A percentile compares a stretch with the other conserved stretches of the same genome.
Evolutionary conservation across 2,797 vertebrate species (phyloP).

Genomic region (Streptopelia turtur): DNA sequence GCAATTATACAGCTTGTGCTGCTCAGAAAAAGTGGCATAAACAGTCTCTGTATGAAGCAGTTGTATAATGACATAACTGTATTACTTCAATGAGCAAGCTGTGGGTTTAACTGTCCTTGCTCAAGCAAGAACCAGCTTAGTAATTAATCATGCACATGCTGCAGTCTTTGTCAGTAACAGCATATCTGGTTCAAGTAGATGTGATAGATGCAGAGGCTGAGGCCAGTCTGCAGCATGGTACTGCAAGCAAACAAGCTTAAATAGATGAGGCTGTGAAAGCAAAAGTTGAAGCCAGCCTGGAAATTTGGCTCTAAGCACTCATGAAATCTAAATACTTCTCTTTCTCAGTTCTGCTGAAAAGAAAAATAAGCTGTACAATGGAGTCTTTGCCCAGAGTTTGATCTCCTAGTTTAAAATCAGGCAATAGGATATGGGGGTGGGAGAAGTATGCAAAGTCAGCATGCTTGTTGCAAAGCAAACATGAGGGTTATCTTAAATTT

Average conservation of each 20-base stretch:
- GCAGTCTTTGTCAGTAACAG: not conserved
- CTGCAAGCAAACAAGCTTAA: not conserved
- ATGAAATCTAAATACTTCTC: not conserved
- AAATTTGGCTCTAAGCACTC: not conserved
- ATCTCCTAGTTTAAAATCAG: constrained; percentile 22
- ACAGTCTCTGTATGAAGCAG: not conserved
- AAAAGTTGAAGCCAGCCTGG: not conserved
- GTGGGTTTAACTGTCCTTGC: not conserved
- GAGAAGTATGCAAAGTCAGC: constrained; percentile 45
- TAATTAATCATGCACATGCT: not conserved
- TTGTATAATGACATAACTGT: not conserved
- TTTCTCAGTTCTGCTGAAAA: not conserved
- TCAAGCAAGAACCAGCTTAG: not conserved
- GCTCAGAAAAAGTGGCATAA: not conserved
- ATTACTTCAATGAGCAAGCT: not conserved
- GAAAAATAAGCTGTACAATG: constrained; percentile 16
- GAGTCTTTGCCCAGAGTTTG: constrained; percentile 25
- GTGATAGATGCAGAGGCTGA: not conserved
- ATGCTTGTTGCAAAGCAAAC: constrained; percentile 21
- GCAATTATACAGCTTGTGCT: not conserved
- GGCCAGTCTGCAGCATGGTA: not conserved
- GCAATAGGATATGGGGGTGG: not conserved
- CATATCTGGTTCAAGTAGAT: not conserved
- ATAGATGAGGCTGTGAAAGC: not conserved
- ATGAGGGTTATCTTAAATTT: constrained; percentile 33